Evolutionary conservation across 2,113 vertebrate species (phyloP), one percentile per base, ranked within the genome.

Genomic region (Sarotherodon lohbergeri): DNA sequence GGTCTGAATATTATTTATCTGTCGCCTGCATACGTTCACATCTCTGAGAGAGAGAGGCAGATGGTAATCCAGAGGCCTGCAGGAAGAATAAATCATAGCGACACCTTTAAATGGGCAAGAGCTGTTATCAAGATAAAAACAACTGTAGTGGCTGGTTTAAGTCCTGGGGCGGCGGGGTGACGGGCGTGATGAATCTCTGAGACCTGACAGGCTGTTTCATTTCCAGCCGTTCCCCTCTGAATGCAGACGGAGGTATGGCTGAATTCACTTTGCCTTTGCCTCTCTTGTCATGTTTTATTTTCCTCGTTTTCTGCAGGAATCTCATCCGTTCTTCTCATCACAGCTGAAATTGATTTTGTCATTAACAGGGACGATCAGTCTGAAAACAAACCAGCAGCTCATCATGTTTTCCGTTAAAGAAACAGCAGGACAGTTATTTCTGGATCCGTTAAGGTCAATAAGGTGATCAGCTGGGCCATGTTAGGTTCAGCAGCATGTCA

Each of bases 41-140:
- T 4, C 61, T 80, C 56, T 27, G 63, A 27, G 10, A n/a, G 50
- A 55, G 78, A 80, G 78, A 7, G 50, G 50, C 50, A 80, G 78
- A 79, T 59, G 56, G 11, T 80, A 22, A 73, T 88, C 57, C 86
- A 78, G 73, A 54, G 19, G 73, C 55, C 13, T 43, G 80, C 61
- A 57, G 85, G 59, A 63, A 54, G 4, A 81, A 68, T 86, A 84
- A 92, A 92, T 92, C 91, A 84, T 50, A 55, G 76, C 9, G 66
- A 84, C 83, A 71, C 88, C 83, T 90, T 83, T 82, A 78, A 88
- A 79, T n/a, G 83, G 16, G 27, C 2, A 5, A 68, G 17, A 19
- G 80, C 80, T 83, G 68, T 90, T 84, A 88, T 90, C 88, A 61
- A 14, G 12, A 90, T 90, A 56, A 80, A 57, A 80, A 87, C 73